These are phyloP conservation scores for Fragum whitleyi DNA, from an alignment of 2,888 invertebrate species.

Conservation along the genomic window DNA sequence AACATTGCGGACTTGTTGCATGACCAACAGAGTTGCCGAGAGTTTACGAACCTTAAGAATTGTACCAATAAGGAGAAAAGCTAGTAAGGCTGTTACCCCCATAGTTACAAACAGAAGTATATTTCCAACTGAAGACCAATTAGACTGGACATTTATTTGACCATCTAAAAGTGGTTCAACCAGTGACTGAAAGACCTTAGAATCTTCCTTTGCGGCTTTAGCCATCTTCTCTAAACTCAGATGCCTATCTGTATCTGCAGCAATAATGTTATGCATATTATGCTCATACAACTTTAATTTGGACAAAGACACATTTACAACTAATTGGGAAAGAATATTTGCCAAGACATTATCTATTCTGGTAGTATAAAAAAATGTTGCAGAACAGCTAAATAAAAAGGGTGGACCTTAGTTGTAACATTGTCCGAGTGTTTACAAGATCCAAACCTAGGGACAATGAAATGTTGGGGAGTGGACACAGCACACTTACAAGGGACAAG, in stretches of 20 bases:
- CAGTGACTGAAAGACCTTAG: slow-evolving; percentile 40
- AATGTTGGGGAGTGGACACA: slow-evolving; percentile 16
- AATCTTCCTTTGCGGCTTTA: slow-evolving; percentile 45
- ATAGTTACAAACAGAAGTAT: slow-evolving; percentile 17
- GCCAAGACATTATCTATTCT: slow-evolving; percentile 27
- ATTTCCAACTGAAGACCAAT: slow-evolving; percentile 33
- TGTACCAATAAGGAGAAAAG: slow-evolving; percentile 8
- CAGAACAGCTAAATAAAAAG: slow-evolving; percentile 44
- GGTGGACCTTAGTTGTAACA: slow-evolving; percentile 37
- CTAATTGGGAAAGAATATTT: slow-evolving; percentile 35
- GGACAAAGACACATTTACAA: slow-evolving; percentile 38
- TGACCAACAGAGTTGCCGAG: not conserved
- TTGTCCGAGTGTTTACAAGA: slow-evolving; percentile 26
- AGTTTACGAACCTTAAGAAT: slow-evolving; percentile 33
- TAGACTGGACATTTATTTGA: slow-evolving; percentile 27
- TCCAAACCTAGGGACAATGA: slow-evolving; percentile 27
- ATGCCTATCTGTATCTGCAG: slow-evolving; percentile 41
- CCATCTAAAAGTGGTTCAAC: slow-evolving; percentile 48
- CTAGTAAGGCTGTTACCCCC: not conserved
- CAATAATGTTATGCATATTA: slow-evolving; percentile 46
- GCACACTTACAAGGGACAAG: slow-evolving; percentile 37
- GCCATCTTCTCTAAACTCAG: slow-evolving; percentile 49
- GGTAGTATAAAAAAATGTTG: slow-evolving; percentile 47
- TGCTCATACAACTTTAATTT: slow-evolving; percentile 40
- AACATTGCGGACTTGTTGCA: slow-evolving; percentile 9